Evolutionary conservation across 2,113 vertebrate genomes (phyloP), one percentile per base, ranked within the genome.

Genomic region (Geococcyx californianus): DNA sequence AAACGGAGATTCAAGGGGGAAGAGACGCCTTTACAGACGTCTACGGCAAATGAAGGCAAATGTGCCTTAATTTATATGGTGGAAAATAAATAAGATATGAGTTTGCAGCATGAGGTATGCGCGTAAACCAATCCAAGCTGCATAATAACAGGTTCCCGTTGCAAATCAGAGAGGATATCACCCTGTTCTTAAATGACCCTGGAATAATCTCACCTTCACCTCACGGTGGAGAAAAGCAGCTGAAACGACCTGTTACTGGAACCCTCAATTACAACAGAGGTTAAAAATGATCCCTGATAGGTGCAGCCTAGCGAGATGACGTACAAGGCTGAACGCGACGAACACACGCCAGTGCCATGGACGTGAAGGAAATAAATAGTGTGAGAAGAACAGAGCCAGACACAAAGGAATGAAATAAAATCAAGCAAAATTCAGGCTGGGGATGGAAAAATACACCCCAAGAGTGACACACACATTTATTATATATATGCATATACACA

Each of bases 31-130:
- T n/a, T n/a, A n/a, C n/a, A n/a, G n/a, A n/a, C n/a, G n/a, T n/a
- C n/a, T n/a, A n/a, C n/a, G n/a, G n/a, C n/a, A n/a, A n/a, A n/a
- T n/a, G n/a, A n/a, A n/a, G n/a, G n/a, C n/a, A n/a, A 93, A 93
- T 77, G 93, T 33, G 91, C 55, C 87, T 94, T 92, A 3, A 75
- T 94, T 93, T 76, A 73, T 91, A 85, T 8, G 55, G 82, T 80
- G 89, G 95, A 85, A 78, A 95, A 91, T 95, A 95, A 96, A 95
- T 93, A 96, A 93, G 91, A 84, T 0, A 63, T 42, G 91, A 95
- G 84, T 63, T 73, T 91, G 84, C 87, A 51, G 93, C 74, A 24
- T n/a, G 95, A 91, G 84, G 77, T 29, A 38, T 62, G 38, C 47
- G 64, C 34, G 16, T 24, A 75, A 94, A 10, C 38, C n/a, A 74